Conservation (phyloP, 64 coral and sea anemone genomes). For the Montipora sp. region DNA sequence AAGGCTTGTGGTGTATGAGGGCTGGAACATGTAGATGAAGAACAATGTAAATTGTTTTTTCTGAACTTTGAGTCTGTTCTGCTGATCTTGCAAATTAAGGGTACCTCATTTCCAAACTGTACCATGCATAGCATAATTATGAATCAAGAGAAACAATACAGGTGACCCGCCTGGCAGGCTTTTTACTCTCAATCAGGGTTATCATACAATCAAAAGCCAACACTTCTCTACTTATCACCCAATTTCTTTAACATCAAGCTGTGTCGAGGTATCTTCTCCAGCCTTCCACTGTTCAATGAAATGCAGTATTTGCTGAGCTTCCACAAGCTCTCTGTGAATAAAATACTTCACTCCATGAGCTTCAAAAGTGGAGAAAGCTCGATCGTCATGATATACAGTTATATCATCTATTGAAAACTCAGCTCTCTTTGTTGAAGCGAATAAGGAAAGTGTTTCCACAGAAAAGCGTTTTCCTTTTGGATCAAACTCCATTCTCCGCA, state of each 20-base stretch:
- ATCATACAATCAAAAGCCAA: background rate
- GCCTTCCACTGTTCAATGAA: conserved; percentile 66
- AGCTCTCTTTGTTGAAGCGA: conserved; percentile 67
- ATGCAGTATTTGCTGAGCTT: conserved; percentile 92
- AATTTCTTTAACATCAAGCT: conserved; percentile 3
- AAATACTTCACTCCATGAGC: conserved; percentile 88
- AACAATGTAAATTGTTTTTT: too few species aligned
- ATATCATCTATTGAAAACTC: conserved; percentile 87
- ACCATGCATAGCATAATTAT: too few species aligned
- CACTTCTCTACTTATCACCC: background rate
- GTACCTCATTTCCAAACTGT: too few species aligned
- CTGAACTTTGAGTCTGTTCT: too few species aligned
- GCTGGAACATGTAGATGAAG: too few species aligned
- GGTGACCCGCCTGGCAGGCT: too few species aligned
- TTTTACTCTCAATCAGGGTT: too few species aligned
- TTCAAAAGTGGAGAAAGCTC: conserved; percentile 94
- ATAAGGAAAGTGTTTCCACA: conserved; percentile 84
- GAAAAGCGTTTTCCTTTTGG: conserved; percentile 68
- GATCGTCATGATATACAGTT: conserved; percentile 59
- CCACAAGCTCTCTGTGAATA: conserved; percentile 90
- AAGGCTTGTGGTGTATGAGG: too few species aligned
- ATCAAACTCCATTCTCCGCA: conserved; percentile 89
- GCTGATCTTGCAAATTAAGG: too few species aligned
- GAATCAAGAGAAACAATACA: too few species aligned
- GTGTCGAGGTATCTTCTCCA: background rate